Conservation (phyloP, 2,888 invertebrate species). For the Hypsopygia costalis region DNA sequence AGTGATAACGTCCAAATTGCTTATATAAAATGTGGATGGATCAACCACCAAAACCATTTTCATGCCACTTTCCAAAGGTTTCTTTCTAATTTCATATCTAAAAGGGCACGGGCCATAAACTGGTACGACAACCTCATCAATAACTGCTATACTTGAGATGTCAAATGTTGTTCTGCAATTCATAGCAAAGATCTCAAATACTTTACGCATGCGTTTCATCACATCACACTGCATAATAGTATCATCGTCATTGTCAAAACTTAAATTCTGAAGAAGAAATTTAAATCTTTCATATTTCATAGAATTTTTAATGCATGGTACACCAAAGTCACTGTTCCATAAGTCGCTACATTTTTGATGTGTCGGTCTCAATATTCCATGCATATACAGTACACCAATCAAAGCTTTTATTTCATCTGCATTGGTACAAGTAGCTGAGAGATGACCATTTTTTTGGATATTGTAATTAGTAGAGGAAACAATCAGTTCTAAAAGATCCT, state of each 20-base stretch:
- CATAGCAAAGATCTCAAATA: conserved; percentile 67
- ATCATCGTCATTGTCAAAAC: conserved; percentile 50
- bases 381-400: conserved; percentile 65
- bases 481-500: conserved; percentile 62
- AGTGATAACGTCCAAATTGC: conserved; percentile 64
- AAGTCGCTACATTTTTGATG: conserved; percentile 58
- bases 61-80: conserved; percentile 54
- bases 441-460: conserved; percentile 38
- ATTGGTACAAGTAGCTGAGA: conserved; percentile 32
- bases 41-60: conserved; percentile 65
- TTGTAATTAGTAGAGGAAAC: conserved; percentile 62
- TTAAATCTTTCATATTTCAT: conserved; percentile 63
- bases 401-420: conserved; percentile 58
- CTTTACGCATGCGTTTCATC: conserved; percentile 63
- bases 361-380: conserved; percentile 64
- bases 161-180: conserved; percentile 62
- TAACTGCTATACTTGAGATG: conserved; percentile 47
- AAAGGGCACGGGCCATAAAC: conserved; percentile 69
- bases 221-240: conserved; percentile 49
- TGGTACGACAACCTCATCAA: conserved; percentile 67
- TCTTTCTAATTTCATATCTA: conserved; percentile 58
- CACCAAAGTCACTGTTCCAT: conserved; percentile 57
- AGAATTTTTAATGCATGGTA: conserved; percentile 45
- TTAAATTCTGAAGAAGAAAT: conserved; percentile 55
- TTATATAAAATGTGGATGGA: conserved; percentile 60